Base-by-base conservation (phyloP, 2,888 invertebrate genomes). In the Congeria kusceri region DNA sequence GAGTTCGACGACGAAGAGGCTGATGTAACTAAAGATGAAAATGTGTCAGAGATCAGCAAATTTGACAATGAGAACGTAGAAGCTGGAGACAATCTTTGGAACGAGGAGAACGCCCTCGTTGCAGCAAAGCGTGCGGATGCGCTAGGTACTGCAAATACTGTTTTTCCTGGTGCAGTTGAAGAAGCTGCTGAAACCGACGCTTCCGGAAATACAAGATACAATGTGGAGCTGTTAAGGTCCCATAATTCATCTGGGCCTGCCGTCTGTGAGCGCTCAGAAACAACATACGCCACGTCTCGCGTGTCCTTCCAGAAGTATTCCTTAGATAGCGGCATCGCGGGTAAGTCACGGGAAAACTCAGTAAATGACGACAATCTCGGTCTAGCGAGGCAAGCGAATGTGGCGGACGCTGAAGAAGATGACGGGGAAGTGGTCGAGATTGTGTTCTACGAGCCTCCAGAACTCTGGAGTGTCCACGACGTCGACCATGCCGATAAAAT, bases 271-370 rank as follows among this genome's bases (percentile, higher is more conserved):
- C 20, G 70, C 20, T 49, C 49, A 11, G 70, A 70, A 27, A 63
- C 56, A 3, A 70, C 62, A 3, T 70, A 70, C n/a, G 62, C 61
- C 29, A 70, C 29, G n/a, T 63, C 70, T 1, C 32, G 70, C 56
- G 56, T 46, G 11, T 70, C 62, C 0, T 70, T 28, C 28, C 63
- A 63, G 46, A 44, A 44, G 46, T 13, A 44, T 9, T 44, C 46
- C 18, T 13, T 18, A 13, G 46, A 44, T 44, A 44, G 46, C 18
- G 46, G 46, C 18, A 18, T 44, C 18, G 18, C 11, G 9, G 18
- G 46, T 44, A 44, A n/a, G n/a, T n/a, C n/a, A n/a, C n/a, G n/a
- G n/a, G n/a, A n/a, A n/a, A n/a, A n/a, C n/a, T n/a, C n/a, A n/a
- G 46, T 44, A 13, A 44, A 44, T 44, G 18, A 44, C 18, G 46